Conservation (phyloP, 1,140 invertebrate genomes). For the Drosophila willistoni region DNA sequence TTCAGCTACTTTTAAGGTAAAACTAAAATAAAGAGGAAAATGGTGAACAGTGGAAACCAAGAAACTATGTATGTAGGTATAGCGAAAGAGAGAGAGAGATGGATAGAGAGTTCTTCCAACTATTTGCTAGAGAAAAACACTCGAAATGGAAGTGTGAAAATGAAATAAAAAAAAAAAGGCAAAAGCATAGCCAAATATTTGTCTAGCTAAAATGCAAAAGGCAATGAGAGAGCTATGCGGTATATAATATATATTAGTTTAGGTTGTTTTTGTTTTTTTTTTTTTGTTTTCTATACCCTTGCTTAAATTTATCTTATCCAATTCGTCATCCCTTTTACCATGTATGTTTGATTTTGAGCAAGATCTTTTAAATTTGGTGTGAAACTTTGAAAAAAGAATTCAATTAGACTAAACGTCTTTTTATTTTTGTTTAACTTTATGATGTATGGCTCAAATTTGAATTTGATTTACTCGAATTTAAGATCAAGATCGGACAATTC, state of each 20-base stretch:
- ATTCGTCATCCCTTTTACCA: too few species aligned
- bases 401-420: too few species aligned
- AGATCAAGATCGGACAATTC: too few species aligned
- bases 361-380: too few species aligned
- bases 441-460: too few species aligned
- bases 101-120: background rate
- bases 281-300: background rate
- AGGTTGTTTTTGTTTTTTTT: background rate
- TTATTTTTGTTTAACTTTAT: too few species aligned
- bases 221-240: slow-evolving; percentile 42
- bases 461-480: too few species aligned
- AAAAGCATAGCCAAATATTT: slow-evolving; percentile 74
- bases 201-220: slow-evolving; percentile 72
- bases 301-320: too few species aligned
- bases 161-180: slow-evolving; percentile 33
- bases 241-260: slow-evolving; percentile 2
- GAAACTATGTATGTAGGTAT: slow-evolving; percentile 13
- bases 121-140: slow-evolving; percentile 19
- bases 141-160: slow-evolving; percentile 34
- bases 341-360: too few species aligned
- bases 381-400: too few species aligned
- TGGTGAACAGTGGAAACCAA: background rate
- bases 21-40: background rate
- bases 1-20: background rate
- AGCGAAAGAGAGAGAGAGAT: background rate